Conservation (phyloP, 2,888 invertebrate species). For the Calliopum simillimum region DNA sequence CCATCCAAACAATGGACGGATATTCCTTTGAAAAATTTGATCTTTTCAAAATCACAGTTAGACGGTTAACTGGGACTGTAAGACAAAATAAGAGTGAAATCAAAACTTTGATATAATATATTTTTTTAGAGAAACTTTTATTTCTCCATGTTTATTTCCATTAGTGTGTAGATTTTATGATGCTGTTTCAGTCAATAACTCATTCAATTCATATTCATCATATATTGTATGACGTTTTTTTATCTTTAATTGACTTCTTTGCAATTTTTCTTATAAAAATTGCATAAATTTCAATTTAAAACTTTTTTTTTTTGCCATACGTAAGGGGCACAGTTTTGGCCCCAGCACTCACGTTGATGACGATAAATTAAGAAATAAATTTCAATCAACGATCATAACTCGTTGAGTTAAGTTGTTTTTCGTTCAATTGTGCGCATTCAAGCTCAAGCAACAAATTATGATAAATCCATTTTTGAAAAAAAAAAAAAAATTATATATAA, state of each 20-base stretch:
- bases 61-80: too few relatives aligned
- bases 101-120: too few relatives aligned
- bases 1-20: too few relatives aligned
- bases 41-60: too few relatives aligned
- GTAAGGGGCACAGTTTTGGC: conserved; percentile 4
- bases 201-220: too few relatives aligned
- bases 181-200: too few relatives aligned
- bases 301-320: neutral
- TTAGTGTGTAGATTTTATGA: too few relatives aligned
- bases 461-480: conserved; percentile 38
- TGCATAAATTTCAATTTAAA: conserved; percentile 32
- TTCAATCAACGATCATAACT: conserved; percentile 55
- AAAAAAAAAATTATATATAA: neutral
- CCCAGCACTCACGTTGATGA: conserved; percentile 39
- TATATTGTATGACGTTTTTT: neutral
- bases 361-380: conserved; percentile 66
- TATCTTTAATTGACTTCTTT: conserved; percentile 17
- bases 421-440: conserved; percentile 46
- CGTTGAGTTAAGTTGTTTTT: conserved; percentile 53
- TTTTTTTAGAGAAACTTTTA: too few relatives aligned
- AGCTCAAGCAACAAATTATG: conserved; percentile 46
- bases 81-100: too few relatives aligned
- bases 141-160: too few relatives aligned
- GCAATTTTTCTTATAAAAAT: conserved; percentile 22
- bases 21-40: too few relatives aligned